Conservation (phyloP, 2,888 invertebrate species). For the Strigamia crassipes region DNA sequence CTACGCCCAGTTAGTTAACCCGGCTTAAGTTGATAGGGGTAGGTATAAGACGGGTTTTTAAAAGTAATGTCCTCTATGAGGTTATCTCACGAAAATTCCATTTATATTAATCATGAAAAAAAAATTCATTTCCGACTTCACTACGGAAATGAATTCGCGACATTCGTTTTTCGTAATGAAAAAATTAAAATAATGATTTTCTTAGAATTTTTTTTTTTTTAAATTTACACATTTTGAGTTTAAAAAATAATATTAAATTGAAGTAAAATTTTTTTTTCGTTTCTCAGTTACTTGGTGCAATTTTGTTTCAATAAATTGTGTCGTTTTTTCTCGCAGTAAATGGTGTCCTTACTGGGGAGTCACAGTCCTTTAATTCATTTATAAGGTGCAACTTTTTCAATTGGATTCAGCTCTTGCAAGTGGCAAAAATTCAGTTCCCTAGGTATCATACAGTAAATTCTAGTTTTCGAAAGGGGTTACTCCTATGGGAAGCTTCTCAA, state of each 20-base stretch:
- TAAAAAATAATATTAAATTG: too few species aligned
- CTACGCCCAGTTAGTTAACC: background rate
- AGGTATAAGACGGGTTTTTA: background rate
- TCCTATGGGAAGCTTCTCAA: constrained; percentile 1
- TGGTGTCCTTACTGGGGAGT: background rate
- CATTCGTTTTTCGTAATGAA: background rate
- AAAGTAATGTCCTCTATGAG: background rate
- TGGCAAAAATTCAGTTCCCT: constrained; percentile 4
- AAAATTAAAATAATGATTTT: too few species aligned
- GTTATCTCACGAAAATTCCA: background rate
- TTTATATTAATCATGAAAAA: background rate
- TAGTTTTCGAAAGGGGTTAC: background rate
- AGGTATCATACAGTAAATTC: background rate
- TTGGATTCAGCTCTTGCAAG: background rate
- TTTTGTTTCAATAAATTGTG: background rate
- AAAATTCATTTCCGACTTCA: background rate
- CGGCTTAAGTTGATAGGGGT: constrained; percentile 15
- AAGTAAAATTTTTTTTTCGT: background rate
- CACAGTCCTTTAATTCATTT: background rate
- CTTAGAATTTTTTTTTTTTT: too few species aligned
- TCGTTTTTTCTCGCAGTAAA: background rate
- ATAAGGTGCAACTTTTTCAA: background rate
- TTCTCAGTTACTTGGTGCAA: background rate
- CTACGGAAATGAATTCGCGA: too few species aligned
- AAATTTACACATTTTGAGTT: too few species aligned